Evolutionary conservation across 2,888 invertebrate genomes (phyloP), one percentile per base, ranked within the genome.

Genomic region (Drosophila paracracens): DNA sequence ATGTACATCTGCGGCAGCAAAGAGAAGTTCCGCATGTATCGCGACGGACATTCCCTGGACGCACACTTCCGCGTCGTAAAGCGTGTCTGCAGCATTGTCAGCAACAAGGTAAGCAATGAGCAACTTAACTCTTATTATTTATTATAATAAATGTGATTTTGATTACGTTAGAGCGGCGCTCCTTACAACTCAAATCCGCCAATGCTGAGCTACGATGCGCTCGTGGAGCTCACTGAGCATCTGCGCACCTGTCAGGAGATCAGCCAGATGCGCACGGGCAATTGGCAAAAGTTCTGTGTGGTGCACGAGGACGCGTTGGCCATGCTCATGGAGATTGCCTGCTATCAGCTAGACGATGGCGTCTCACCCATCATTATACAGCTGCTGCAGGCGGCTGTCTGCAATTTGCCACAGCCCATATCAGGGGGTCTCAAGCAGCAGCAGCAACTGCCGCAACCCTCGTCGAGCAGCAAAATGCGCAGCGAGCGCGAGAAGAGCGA

Each of bases 201-300:
- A 1, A 92, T 96, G 76, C 94, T 98, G 21, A 95, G 96, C 0
- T 99, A 99, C 90, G 98, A 99, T 93, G 96, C 96, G 7, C 95
- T 99, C n/a, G 98, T 99, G 7, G 97, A 97, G 82, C 94, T 99
- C 66, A 98, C 99, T 90, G 99, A 99, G 87, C 98, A 99, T 93
- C 94, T 99, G 74, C 98, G 99, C 93, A 96, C 97, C 6, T 98
- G 99, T 88, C 96, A 97, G 59, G 99, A 99, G 93, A 97, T 99
- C 68, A 98, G 98, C 40, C 95, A 96, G 60, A 96, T 96, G 61
- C 96, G 99, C 62, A 98, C 98, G 0, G 96, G 97, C 81, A 99
- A 99, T 94, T 99, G 99, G 99, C 99, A 99, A 93, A 95, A 96
- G 91, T 97, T 97, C 92, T 98, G 98, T 91, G 93, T 95, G 3